phyloP scores from a whole-genome alignment of 2,888 invertebrate genomes.

The Vannuccia rotundouncinata region DNA sequence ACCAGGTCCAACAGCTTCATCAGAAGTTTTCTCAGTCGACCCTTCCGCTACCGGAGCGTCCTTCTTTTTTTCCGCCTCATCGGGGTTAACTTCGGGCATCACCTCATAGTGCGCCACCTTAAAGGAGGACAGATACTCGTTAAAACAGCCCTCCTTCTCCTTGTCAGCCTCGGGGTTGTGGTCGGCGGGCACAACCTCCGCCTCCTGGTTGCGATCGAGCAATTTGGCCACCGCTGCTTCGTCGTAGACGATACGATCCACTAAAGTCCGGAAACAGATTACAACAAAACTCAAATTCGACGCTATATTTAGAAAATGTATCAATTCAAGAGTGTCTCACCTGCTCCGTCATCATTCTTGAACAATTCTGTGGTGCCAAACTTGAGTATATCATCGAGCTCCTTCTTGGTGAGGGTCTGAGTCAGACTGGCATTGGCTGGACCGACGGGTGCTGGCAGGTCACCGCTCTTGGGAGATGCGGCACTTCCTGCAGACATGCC shows the following conservation, averaged over 20 bases:
- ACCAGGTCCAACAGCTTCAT: not conserved
- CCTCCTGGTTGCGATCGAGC: constrained; percentile 75
- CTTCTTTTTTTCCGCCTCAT: not conserved
- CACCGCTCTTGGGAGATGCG: too few relatives aligned
- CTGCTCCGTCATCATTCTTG: constrained; percentile 70
- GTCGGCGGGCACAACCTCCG: not conserved
- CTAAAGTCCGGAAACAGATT: too few relatives aligned
- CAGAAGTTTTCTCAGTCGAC: not conserved
- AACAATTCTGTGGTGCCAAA: constrained; percentile 98
- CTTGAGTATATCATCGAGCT: constrained; percentile 91
- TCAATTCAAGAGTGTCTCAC: too few relatives aligned
- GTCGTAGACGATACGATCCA: constrained; percentile 66
- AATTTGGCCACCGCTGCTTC: constrained; percentile 86
- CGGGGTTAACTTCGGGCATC: not conserved
- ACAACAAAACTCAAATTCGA: too few relatives aligned
- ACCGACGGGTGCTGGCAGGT: too few relatives aligned
- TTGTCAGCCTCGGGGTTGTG: not conserved
- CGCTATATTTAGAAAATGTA: too few relatives aligned
- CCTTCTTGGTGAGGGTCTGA: constrained; percentile 80
- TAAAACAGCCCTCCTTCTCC: not conserved
- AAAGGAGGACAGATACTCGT: constrained; percentile 14
- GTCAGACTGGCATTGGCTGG: too few relatives aligned
- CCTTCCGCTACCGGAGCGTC: not conserved
- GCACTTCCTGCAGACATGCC: constrained; percentile 74
- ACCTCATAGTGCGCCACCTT: not conserved